Percentiles rank a stretch among this genome's conserved stretches.
Evolutionary conservation across 2,113 vertebrate species (phyloP).

Genomic region (Sapayoa aenigma): DNA sequence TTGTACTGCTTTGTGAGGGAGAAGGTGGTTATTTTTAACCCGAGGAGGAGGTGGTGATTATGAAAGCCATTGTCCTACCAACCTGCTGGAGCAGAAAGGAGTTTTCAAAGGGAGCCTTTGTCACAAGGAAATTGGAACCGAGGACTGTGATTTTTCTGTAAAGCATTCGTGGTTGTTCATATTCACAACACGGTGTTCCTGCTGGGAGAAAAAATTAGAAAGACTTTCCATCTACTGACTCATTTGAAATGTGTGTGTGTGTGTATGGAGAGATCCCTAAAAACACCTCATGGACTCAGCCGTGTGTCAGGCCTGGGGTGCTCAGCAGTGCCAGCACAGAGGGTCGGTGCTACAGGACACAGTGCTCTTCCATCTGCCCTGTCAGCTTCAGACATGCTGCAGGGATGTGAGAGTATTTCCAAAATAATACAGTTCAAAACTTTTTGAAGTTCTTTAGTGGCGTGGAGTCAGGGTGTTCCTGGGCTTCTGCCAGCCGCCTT

Average conservation of each 20-base stretch:
- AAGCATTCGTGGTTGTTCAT: not conserved
- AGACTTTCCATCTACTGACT: conserved; percentile 15
- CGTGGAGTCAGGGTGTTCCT: not conserved
- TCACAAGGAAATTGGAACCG: not conserved
- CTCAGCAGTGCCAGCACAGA: rapidly evolving
- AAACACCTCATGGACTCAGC: rapidly evolving
- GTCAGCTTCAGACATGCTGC: not conserved
- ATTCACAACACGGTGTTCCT: not conserved
- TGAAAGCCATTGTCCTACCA: not conserved
- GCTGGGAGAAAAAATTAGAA: conserved; percentile 28
- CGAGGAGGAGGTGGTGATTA: not conserved
- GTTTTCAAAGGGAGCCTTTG: not conserved
- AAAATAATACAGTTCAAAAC: not conserved
- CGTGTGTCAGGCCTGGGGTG: rapidly evolving
- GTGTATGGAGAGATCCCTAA: not conserved
- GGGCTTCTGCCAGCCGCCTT: not conserved
- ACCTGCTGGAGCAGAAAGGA: not conserved
- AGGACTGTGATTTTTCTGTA: conserved; percentile 18
- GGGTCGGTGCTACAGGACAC: rapidly evolving
- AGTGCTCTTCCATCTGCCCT: not conserved
- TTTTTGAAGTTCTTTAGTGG: not conserved
- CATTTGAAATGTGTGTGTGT: not conserved
- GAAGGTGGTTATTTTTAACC: conserved; percentile 14
- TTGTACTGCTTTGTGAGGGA: not conserved
- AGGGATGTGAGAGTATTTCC: not conserved